These are phyloP conservation scores for Sipha flava DNA, from an alignment of 1,140 invertebrate genomes.

Conservation along the genomic window DNA sequence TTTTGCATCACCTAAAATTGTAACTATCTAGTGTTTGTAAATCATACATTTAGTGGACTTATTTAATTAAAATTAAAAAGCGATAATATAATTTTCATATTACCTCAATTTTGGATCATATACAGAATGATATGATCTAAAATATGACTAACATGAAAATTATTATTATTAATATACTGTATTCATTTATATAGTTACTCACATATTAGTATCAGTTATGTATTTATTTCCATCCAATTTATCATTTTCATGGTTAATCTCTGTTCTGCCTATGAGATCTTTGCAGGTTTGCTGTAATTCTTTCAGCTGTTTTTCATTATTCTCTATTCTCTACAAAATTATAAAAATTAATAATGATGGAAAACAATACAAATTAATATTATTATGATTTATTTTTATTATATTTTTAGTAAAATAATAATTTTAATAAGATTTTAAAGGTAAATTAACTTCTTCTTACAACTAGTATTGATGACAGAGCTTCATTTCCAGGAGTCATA, in stretches of 20 bases:
- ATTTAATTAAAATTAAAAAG: too few relatives aligned
- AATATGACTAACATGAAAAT: neutral
- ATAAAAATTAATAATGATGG: neutral
- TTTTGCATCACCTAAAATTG: too few relatives aligned
- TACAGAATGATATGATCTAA: neutral
- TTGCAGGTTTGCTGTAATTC: slow-evolving; percentile 68
- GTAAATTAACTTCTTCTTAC: too few relatives aligned
- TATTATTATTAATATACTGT: neutral
- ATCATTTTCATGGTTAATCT: neutral
- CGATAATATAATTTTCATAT: too few relatives aligned
- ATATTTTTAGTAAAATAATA: too few relatives aligned
- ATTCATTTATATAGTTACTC: neutral
- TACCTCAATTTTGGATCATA: too few relatives aligned
- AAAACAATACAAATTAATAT: neutral
- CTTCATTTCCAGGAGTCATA: slow-evolving; percentile 53
- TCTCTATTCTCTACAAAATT: slow-evolving; percentile 56
- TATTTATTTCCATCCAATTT: neutral
- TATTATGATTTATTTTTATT: too few relatives aligned
- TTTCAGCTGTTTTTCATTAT: slow-evolving; percentile 69
- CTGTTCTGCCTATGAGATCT: slow-evolving; percentile 57
- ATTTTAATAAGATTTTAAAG: too few relatives aligned
- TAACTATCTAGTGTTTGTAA: too few relatives aligned
- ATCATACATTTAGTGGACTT: too few relatives aligned
- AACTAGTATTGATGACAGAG: neutral
- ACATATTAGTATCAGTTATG: neutral